A percentile compares a stretch with the other conserved stretches of the same genome.
phyloP scores from a whole-genome alignment of 2,113 vertebrate genomes.

The Myrmecobius fasciatus region DNA sequence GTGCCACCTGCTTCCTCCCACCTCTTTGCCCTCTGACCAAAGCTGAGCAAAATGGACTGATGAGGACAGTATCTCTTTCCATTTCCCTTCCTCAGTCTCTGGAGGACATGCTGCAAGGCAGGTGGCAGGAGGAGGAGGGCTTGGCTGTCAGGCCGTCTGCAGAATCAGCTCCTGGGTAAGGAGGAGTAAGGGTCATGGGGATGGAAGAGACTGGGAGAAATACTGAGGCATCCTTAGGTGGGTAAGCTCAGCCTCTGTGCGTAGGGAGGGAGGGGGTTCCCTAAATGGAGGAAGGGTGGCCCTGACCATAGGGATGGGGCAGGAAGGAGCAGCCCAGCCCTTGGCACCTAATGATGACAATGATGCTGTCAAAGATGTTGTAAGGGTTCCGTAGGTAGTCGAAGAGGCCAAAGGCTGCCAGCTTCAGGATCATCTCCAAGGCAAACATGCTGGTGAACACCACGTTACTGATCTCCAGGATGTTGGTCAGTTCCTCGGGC shows the following conservation, averaged over 20 bases:
- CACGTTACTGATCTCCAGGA: conserved; percentile 98
- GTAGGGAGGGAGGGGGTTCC: not conserved
- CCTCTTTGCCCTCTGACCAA: not conserved
- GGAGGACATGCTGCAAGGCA: not conserved
- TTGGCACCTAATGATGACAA: conserved; percentile 96
- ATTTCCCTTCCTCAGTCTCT: not conserved
- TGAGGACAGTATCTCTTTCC: not conserved
- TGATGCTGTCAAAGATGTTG: conserved; percentile 97
- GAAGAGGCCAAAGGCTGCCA: conserved; percentile 95
- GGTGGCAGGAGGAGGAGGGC: not conserved
- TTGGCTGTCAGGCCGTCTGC: not conserved
- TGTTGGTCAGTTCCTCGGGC: conserved; percentile 97
- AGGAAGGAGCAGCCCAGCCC: not conserved
- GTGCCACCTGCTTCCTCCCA: not conserved
- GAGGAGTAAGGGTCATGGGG: not conserved
- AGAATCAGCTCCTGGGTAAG: not conserved
- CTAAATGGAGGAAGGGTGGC: not conserved
- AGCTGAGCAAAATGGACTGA: not conserved
- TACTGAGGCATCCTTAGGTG: not conserved
- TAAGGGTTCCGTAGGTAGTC: conserved; percentile 96
- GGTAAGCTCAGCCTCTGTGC: accelerated
- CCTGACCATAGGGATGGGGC: not conserved
- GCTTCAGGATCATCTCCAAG: conserved; percentile 97
- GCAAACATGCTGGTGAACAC: conserved; percentile 99
- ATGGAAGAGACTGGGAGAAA: not conserved